Percentiles rank a stretch among this genome's conserved stretches.
phyloP scores from a whole-genome alignment of 92 coral and sea anemone species.

The Pocillopora grandis region DNA sequence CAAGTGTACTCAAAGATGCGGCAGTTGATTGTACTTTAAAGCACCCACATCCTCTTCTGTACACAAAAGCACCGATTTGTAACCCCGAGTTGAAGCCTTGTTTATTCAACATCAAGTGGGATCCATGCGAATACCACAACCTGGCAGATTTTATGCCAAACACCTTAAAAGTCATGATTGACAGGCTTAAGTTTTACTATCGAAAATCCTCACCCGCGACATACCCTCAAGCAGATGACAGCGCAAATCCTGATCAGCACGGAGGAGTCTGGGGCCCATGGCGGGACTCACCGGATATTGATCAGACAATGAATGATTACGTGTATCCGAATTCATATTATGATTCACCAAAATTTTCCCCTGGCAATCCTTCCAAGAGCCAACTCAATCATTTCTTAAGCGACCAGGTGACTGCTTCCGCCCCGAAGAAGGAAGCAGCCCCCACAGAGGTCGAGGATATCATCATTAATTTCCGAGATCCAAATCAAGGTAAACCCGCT shows the following conservation, averaged over 20 bases:
- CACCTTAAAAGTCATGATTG: conserved; percentile 94
- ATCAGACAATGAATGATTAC: conserved; percentile 70
- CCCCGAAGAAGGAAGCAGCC: not conserved
- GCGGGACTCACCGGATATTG: conserved; percentile 75
- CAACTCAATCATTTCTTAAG: conserved; percentile 73
- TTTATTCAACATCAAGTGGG: conserved; percentile 98
- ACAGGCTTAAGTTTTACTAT: conserved; percentile 80
- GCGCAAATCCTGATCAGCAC: conserved; percentile 81
- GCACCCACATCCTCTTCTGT: conserved; percentile 88
- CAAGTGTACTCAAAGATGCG: conserved; percentile 61
- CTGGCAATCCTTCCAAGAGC: conserved; percentile 57
- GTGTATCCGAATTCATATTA: conserved; percentile 91
- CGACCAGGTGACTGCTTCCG: conserved; percentile 43
- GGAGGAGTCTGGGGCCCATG: conserved; percentile 97
- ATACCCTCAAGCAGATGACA: conserved; percentile 84
- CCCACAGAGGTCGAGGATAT: conserved; percentile 33
- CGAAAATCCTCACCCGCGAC: conserved; percentile 64
- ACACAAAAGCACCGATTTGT: conserved; percentile 96
- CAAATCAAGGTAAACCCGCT: not conserved
- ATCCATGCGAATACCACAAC: conserved; percentile 98
- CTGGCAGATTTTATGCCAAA: conserved; percentile 98
- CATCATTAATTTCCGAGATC: conserved; percentile 37
- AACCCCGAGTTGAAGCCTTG: conserved; percentile 91
- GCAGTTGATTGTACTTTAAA: conserved; percentile 82
- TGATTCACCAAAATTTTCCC: conserved; percentile 63